Conservation (phyloP, 2,797 vertebrate species). For the Dryobates pubescens region DNA sequence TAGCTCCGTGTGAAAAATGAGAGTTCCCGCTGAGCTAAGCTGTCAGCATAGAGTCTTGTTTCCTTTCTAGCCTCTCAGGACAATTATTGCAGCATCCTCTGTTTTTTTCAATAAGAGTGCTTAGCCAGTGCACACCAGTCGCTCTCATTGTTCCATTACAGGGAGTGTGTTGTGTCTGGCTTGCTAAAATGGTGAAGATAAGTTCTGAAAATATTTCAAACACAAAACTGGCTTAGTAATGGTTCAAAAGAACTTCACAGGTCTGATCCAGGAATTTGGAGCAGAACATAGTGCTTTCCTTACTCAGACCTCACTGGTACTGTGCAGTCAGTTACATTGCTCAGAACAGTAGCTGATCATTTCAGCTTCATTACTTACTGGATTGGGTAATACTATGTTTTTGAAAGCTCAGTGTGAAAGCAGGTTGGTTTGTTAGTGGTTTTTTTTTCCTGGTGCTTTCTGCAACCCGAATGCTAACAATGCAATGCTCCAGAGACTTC, state of each 20-base stretch:
- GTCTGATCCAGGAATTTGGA: background rate
- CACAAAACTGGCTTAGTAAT: conserved; percentile 3
- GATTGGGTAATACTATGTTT: background rate
- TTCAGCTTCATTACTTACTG: background rate
- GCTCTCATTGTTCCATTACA: conserved; percentile 51
- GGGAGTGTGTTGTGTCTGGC: conserved; percentile 25
- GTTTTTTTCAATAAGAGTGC: conserved; percentile 75
- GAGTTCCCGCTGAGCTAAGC: conserved; percentile 85
- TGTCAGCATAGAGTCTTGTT: conserved; percentile 83
- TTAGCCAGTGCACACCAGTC: conserved; percentile 59
- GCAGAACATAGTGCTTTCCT: background rate
- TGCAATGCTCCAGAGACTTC: background rate
- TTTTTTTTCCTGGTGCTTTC: background rate
- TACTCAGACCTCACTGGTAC: background rate
- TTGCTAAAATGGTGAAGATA: conserved; percentile 45
- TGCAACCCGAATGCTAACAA: background rate
- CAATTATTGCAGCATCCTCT: conserved; percentile 79
- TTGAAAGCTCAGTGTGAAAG: background rate
- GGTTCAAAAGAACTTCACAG: conserved; percentile 4
- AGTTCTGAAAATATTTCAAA: conserved; percentile 34
- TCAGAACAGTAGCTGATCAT: background rate
- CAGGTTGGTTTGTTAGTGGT: background rate
- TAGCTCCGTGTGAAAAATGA: conserved; percentile 88
- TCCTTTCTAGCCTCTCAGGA: conserved; percentile 86
- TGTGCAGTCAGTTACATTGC: background rate